These are phyloP conservation scores for Balearica regulorum DNA, from an alignment of 2,797 vertebrate species.

Conservation along the genomic window DNA sequence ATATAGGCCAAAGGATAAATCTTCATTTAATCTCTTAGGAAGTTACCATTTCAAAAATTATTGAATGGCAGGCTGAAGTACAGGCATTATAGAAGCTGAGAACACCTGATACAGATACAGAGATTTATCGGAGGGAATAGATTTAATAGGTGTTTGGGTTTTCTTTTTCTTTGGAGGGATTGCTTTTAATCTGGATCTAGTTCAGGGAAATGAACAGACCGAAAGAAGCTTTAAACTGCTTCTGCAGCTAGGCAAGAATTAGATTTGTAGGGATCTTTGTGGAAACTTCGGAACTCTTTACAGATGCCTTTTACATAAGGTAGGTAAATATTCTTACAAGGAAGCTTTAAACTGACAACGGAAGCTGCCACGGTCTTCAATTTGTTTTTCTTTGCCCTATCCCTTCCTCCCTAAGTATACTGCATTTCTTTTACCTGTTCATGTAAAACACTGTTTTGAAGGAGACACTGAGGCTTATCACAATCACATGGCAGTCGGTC, in stretches of 20 bases:
- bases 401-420: neutral
- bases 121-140: neutral
- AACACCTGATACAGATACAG: neutral
- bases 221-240: slow-evolving; percentile 33
- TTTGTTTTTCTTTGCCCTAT: neutral
- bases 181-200: slow-evolving; percentile 38
- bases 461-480: neutral
- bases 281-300: neutral
- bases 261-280: neutral
- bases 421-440: neutral
- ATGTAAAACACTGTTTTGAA: neutral
- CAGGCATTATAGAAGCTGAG: neutral
- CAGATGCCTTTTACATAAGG: neutral
- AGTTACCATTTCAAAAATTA: neutral
- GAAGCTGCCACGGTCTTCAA: neutral
- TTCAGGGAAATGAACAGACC: slow-evolving; percentile 1
- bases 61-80: neutral
- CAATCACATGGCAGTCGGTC: fast-evolving
- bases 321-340: neutral
- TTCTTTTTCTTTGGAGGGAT: slow-evolving; percentile 8
- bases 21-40: neutral
- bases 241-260: neutral
- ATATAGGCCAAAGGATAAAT: neutral
- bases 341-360: neutral
- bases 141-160: neutral